These are phyloP conservation scores for Leptodirus hochenwartii DNA, from an alignment of 2,888 invertebrate genomes.

Conservation along the genomic window DNA sequence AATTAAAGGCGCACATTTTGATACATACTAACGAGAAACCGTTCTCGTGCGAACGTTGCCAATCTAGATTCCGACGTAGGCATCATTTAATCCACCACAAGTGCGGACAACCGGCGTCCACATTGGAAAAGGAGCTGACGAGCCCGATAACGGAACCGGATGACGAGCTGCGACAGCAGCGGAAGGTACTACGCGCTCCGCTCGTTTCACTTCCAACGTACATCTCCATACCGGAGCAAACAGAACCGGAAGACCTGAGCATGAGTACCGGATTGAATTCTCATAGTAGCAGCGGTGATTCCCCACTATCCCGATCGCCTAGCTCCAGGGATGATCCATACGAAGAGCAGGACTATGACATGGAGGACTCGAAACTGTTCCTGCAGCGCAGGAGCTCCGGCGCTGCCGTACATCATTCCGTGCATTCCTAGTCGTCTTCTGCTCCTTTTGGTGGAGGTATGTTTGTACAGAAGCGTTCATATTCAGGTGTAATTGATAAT, in stretches of 20 bases:
- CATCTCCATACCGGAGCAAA: conserved; percentile 53
- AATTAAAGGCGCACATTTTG: conserved; percentile 73
- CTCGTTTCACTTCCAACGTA: conserved; percentile 22
- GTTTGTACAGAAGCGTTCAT: too few relatives aligned
- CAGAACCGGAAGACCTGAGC: conserved; percentile 80
- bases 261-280: conserved; percentile 39
- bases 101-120: conserved; percentile 33
- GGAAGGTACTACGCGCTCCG: conserved; percentile 33
- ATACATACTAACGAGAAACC: conserved; percentile 85
- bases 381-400: conserved; percentile 3
- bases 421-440: too few relatives aligned
- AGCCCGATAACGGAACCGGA: conserved; percentile 20
- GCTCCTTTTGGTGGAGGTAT: too few relatives aligned
- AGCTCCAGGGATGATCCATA: conserved; percentile 27
- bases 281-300: conserved; percentile 30
- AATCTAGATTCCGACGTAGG: conserved; percentile 59
- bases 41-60: conserved; percentile 64
- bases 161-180: conserved; percentile 18
- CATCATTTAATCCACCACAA: conserved; percentile 77
- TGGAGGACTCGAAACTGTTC: conserved; percentile 27
- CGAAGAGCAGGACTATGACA: conserved; percentile 34
- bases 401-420: not conserved
- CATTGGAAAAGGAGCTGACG: conserved; percentile 15
- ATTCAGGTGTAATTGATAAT: too few relatives aligned
- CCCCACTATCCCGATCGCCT: conserved; percentile 28